A percentile compares a stretch with the other conserved stretches of the same genome.
Evolutionary conservation across 2,888 invertebrate genomes (phyloP).

Genomic region (Byasa hedistus): DNA sequence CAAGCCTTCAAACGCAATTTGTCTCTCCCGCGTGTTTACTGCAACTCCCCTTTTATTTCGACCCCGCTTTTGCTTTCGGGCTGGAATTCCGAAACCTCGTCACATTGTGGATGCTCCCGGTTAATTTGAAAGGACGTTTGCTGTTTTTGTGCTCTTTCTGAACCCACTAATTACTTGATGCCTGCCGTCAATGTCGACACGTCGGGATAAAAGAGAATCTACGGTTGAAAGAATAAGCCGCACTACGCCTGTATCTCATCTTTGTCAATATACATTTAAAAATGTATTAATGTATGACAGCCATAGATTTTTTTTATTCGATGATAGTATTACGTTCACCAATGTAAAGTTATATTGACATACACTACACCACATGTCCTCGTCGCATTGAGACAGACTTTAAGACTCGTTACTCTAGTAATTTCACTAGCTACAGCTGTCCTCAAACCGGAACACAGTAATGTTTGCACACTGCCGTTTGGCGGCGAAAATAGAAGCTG

Average conservation of each 20-base stretch:
- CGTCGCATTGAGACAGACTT: no score
- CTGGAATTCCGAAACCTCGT: constrained; percentile 29
- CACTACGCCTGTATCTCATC: constrained; percentile 1
- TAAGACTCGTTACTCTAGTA: no score
- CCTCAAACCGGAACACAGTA: no score
- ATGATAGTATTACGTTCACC: neutral
- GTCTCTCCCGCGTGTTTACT: constrained; percentile 34
- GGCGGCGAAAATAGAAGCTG: no score
- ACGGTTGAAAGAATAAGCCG: constrained; percentile 5
- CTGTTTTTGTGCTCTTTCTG: constrained; percentile 27
- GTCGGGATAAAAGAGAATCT: constrained; percentile 14
- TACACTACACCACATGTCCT: no score
- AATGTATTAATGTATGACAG: no score
- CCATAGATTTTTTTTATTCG: neutral
- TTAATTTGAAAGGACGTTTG: constrained; percentile 30
- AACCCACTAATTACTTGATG: constrained; percentile 30
- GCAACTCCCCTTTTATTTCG: constrained; percentile 36
- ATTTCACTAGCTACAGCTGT: no score
- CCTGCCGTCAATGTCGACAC: constrained; percentile 27
- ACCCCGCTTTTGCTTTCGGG: constrained; percentile 37
- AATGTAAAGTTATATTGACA: no score
- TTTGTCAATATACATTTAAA: neutral
- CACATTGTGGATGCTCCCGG: constrained; percentile 28
- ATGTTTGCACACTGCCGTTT: no score
- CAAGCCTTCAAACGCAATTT: constrained; percentile 47